phyloP scores from a whole-genome alignment of 2,797 vertebrate species.

The Morus bassanus region DNA sequence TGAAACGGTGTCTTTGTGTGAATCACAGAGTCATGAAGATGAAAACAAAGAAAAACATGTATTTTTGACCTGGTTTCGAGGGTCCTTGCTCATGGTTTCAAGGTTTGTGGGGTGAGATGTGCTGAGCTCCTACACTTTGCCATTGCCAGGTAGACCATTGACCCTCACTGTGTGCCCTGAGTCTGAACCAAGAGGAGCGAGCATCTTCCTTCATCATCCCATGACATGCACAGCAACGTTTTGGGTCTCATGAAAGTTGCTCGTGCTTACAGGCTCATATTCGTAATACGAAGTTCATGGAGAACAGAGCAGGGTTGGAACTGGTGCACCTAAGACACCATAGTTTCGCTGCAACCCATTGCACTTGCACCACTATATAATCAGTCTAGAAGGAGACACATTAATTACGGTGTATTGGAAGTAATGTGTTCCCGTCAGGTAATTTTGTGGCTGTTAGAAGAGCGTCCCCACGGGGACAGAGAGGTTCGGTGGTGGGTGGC shows the following conservation, averaged over 20 bases:
- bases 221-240: not conserved
- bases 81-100: not conserved
- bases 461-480: not conserved
- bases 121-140: not conserved
- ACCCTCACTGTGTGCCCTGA: rapidly evolving
- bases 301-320: not conserved
- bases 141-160: not conserved
- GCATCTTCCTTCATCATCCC: not conserved
- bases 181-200: not conserved
- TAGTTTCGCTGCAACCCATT: not conserved
- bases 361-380: not conserved
- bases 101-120: rapidly evolving
- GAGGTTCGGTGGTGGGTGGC: not conserved
- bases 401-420: not conserved
- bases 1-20: rapidly evolving
- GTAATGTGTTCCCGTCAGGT: not conserved
- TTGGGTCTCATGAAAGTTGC: not conserved
- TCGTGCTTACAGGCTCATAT: rapidly evolving
- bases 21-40: not conserved
- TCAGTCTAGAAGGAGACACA: not conserved
- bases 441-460: not conserved
- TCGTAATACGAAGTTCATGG: not conserved
- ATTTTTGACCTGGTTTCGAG: rapidly evolving
- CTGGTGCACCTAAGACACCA: rapidly evolving
- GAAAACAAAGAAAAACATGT: not conserved